phyloP scores from a whole-genome alignment of 2,888 invertebrate species.

The Eristalinus aeneus region DNA sequence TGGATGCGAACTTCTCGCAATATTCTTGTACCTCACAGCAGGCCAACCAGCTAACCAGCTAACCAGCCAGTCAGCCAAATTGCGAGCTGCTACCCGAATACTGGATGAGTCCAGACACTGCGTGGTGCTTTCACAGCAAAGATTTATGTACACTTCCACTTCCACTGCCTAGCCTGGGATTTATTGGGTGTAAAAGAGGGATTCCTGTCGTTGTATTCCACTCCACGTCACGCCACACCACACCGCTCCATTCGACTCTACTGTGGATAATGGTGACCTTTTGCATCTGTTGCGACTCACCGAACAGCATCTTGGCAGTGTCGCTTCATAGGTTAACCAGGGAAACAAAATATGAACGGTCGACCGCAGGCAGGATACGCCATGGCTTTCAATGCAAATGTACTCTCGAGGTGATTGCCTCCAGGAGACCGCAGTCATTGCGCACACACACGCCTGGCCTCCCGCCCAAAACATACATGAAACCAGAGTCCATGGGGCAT shows the following conservation, averaged over 20 bases:
- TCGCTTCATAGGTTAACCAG: slow-evolving; percentile 52
- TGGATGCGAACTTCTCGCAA: slow-evolving; percentile 48
- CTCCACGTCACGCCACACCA: too few species aligned
- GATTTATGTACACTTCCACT: slow-evolving; percentile 61
- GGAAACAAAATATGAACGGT: slow-evolving; percentile 48
- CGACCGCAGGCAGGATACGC: not conserved
- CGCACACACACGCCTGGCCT: not conserved
- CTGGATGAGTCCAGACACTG: slow-evolving; percentile 48
- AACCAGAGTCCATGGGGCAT: slow-evolving; percentile 34
- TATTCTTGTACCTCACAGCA: slow-evolving; percentile 58
- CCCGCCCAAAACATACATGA: not conserved
- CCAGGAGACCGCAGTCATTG: slow-evolving; percentile 11
- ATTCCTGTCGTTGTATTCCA: slow-evolving; percentile 44
- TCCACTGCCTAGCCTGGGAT: slow-evolving; percentile 48
- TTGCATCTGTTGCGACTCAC: slow-evolving; percentile 65
- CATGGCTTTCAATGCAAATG: slow-evolving; percentile 44
- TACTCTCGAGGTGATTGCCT: slow-evolving; percentile 57
- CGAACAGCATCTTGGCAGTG: slow-evolving; percentile 62
- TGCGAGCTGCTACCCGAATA: slow-evolving; percentile 46
- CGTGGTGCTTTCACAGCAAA: slow-evolving; percentile 44
- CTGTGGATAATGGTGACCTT: slow-evolving; percentile 45
- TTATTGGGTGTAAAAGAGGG: slow-evolving; percentile 65
- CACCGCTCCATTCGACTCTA: not conserved
- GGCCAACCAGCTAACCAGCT: slow-evolving; percentile 38
- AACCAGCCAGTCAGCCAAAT: slow-evolving; percentile 41